Conservation (phyloP, 2,797 vertebrate species). For the Discoglossus pictus region DNA sequence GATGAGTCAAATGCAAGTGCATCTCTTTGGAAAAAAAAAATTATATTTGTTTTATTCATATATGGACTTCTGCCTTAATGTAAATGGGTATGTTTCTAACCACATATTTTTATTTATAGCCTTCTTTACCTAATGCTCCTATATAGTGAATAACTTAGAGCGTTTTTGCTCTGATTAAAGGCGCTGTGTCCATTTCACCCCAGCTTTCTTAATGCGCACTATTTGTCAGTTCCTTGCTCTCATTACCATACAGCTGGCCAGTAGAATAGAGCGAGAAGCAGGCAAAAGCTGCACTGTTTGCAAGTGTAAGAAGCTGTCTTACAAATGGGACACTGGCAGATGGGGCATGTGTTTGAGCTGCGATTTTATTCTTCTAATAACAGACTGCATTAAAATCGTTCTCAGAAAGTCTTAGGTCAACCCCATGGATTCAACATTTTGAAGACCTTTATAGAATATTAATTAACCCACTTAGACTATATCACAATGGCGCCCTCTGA, state of each 20-base stretch:
- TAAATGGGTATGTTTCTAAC: too few relatives aligned
- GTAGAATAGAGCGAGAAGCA: constrained; percentile 79
- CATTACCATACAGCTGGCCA: constrained; percentile 99
- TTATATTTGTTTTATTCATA: not conserved
- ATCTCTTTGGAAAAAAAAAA: not conserved
- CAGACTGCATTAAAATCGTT: constrained; percentile 78
- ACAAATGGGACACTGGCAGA: constrained; percentile 84
- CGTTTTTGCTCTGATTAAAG: constrained; percentile 87
- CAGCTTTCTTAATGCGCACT: constrained; percentile 82
- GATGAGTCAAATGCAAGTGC: not conserved
- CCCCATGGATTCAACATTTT: constrained; percentile 72
- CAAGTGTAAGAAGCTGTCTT: constrained; percentile 76
- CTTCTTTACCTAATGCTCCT: not conserved
- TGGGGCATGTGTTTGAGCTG: constrained; percentile 85
- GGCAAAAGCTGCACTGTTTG: constrained; percentile 76
- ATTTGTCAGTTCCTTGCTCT: constrained; percentile 84
- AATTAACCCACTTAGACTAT: constrained; percentile 62
- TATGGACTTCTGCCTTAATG: not conserved
- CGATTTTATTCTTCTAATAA: constrained; percentile 75
- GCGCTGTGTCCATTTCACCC: constrained; percentile 80
- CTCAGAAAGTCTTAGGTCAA: constrained; percentile 83
- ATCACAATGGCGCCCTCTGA: constrained; percentile 53
- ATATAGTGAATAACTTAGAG: constrained; percentile 79
- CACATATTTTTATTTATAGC: too few relatives aligned
- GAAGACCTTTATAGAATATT: constrained; percentile 72